These are phyloP conservation scores for Tenthredo livida DNA, from an alignment of 2,888 invertebrate genomes.

Conservation along the genomic window DNA sequence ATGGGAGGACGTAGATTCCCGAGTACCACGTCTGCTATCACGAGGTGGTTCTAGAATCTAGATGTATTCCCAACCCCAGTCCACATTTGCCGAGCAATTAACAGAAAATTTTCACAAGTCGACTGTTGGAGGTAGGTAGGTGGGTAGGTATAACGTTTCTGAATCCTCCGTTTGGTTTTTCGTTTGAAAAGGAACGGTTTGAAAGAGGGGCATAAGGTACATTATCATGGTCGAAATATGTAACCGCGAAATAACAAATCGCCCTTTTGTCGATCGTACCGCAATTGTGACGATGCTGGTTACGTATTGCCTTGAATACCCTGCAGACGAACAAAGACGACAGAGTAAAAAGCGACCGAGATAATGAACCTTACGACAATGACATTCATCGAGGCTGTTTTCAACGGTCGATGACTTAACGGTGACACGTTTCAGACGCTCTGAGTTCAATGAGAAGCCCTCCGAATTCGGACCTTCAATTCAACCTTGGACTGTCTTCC, in stretches of 20 bases:
- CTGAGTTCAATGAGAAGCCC: background rate
- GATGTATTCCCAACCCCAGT: constrained; percentile 17
- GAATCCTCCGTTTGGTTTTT: background rate
- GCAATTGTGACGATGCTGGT: constrained; percentile 41
- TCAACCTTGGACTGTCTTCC: background rate
- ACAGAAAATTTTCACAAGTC: constrained; percentile 44
- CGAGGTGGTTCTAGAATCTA: constrained; percentile 33
- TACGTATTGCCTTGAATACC: constrained; percentile 35
- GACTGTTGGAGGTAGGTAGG: background rate
- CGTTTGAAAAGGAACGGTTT: background rate
- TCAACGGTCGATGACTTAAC: constrained; percentile 38
- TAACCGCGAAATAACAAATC: constrained; percentile 42
- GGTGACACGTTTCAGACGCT: constrained; percentile 28
- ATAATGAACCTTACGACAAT: constrained; percentile 41
- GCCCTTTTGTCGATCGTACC: constrained; percentile 24
- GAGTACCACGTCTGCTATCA: constrained; percentile 53
- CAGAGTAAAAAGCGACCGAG: constrained; percentile 41
- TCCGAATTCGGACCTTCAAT: background rate
- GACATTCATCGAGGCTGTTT: constrained; percentile 36
- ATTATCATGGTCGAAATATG: constrained; percentile 20
- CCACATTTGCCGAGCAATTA: constrained; percentile 42
- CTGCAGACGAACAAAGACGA: constrained; percentile 19
- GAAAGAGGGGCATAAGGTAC: background rate
- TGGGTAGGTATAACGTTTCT: background rate
- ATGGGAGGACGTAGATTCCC: constrained; percentile 18